Base-by-base conservation (phyloP, 2,888 invertebrate genomes). In the Galerucella nymphaeae region DNA sequence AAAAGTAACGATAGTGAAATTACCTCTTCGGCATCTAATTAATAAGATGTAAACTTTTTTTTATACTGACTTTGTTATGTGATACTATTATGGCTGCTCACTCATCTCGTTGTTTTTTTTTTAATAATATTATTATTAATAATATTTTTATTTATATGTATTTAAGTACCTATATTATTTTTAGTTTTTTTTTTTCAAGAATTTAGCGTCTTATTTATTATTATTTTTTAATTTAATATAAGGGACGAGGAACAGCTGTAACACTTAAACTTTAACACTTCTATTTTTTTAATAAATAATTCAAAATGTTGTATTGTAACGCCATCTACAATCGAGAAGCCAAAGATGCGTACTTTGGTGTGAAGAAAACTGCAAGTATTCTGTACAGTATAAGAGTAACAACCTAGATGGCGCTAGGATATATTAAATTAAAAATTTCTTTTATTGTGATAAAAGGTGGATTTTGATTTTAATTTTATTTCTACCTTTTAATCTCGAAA, bases 11-110 rank as follows among this genome's bases (percentile, higher is more conserved):
- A 5, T 16, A 16, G 50, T 50, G 50, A n/a, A 50, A 50, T 3
- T 53, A 16, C n/a, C 8, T 53, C 16, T 8, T 9, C 50, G n/a
- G 64, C 77, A 79, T 77, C 77, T 76, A 55, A 30, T 65, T 59
- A 41, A 6, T 53, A 73, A 77, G 77, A 78, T 79, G 78, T 78
- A 74, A 74, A 75, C 74, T 74, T 76, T 53, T 81, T 80, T 81
- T 81, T 75, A 75, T 81, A 84, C 83, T 83, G 83, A 84, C 81
- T 83, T 83, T 83, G 80, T 84, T 83, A 85, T 85, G 85, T 85
- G 85, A 85, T 85, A 85, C 79, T 77, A 68, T 75, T 78, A 81
- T 79, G 81, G 82, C 81, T 81, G 82, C 81, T 82, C 81, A 80
- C 81, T 79, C 80, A 79, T 78, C 79, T 80, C 75, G 78, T 80